Percentiles rank a stretch among this genome's conserved stretches.
These are phyloP conservation scores for Choreutis nemorana DNA, from an alignment of 2,888 invertebrate genomes.

Conservation along the genomic window DNA sequence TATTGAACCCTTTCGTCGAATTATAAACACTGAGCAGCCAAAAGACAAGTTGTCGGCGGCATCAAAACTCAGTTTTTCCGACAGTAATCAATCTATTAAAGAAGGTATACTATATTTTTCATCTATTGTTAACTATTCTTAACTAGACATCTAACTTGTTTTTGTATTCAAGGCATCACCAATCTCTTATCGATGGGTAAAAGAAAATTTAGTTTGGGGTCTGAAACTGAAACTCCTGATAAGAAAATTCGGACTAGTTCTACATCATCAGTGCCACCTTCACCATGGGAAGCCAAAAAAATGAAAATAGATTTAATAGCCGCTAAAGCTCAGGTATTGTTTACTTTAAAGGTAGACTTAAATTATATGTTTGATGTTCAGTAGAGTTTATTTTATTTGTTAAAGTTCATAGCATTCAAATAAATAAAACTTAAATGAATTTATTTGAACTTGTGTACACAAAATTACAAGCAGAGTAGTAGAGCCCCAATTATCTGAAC, in stretches of 20 bases:
- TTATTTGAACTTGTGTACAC: too few species aligned
- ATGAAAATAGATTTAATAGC: conserved; percentile 72
- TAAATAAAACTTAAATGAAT: too few species aligned
- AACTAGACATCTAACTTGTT: neutral
- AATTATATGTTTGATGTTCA: conserved; percentile 1
- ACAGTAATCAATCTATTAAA: conserved; percentile 49
- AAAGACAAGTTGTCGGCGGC: conserved; percentile 53
- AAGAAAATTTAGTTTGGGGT: conserved; percentile 40
- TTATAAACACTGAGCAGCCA: conserved; percentile 53
- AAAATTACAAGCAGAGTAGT: too few species aligned
- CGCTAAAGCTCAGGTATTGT: conserved; percentile 64
- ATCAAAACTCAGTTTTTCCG: conserved; percentile 52
- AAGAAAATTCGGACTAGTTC: conserved; percentile 46
- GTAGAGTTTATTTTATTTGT: too few species aligned
- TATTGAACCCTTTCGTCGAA: conserved; percentile 53
- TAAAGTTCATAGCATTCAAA: too few species aligned
- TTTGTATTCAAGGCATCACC: conserved; percentile 28
- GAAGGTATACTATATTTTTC: conserved; percentile 43
- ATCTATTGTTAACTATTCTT: neutral
- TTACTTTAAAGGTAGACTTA: neutral
- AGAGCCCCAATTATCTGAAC: too few species aligned
- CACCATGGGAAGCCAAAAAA: conserved; percentile 73
- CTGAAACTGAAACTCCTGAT: conserved; percentile 33
- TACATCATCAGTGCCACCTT: conserved; percentile 31
- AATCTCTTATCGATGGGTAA: conserved; percentile 41